Evolutionary conservation across 2,888 invertebrate genomes (phyloP).

Genomic region (Argyresthia albistria): DNA sequence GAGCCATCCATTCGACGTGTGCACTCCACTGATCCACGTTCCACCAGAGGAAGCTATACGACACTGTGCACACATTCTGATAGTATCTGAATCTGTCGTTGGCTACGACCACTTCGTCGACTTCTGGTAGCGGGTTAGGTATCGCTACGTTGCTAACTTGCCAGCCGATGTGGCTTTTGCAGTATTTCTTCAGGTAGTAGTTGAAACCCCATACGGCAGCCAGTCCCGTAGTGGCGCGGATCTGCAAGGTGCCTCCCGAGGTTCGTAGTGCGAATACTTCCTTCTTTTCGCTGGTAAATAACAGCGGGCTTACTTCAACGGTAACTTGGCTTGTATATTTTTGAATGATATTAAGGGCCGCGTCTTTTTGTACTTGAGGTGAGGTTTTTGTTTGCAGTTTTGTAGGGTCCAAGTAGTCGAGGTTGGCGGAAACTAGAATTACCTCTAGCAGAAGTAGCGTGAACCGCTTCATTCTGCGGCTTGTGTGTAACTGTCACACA

Average conservation of each 20-base stretch:
- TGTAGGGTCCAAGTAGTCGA: slow-evolving; percentile 47
- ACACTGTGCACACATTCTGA: slow-evolving; percentile 94
- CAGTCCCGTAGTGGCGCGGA: slow-evolving; percentile 80
- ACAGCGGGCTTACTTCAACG: slow-evolving; percentile 33
- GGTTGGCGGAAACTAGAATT: slow-evolving; percentile 12
- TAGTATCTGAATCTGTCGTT: slow-evolving; percentile 90
- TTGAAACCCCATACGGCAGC: slow-evolving; percentile 90
- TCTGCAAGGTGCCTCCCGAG: slow-evolving; percentile 24
- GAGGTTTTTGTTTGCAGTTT: slow-evolving; percentile 40
- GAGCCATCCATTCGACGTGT: slow-evolving; percentile 97
- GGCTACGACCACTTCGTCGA: slow-evolving; percentile 73
- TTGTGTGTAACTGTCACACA: slow-evolving; percentile 5
- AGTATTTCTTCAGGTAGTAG: slow-evolving; percentile 87
- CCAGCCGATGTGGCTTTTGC: slow-evolving; percentile 90
- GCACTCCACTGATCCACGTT: slow-evolving; percentile 82
- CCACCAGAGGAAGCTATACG: slow-evolving; percentile 93
- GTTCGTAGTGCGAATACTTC: slow-evolving; percentile 44
- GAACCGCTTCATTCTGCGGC: slow-evolving; percentile 16
- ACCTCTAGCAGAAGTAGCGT: slow-evolving; percentile 12
- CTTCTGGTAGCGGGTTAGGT: slow-evolving; percentile 68
- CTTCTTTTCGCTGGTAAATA: slow-evolving; percentile 39
- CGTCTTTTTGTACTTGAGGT: slow-evolving; percentile 27
- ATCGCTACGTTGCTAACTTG: slow-evolving; percentile 78
- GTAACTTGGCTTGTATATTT: slow-evolving; percentile 24
- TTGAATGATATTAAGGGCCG: slow-evolving; percentile 31